These are phyloP conservation scores for Promerops cafer DNA, from an alignment of 2,113 vertebrate species.

Conservation along the genomic window DNA sequence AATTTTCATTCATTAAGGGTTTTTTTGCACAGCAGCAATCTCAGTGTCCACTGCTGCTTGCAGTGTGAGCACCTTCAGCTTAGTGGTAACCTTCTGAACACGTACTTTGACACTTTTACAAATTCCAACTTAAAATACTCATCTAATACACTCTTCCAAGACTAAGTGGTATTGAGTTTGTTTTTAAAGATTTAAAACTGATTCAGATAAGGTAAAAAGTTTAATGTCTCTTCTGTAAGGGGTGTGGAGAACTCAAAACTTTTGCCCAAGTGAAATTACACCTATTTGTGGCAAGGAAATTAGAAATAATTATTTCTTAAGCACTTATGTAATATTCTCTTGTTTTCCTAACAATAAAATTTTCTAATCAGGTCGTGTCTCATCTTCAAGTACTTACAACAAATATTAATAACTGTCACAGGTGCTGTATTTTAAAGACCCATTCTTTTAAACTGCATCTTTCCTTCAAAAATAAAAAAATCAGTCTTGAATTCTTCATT, in stretches of 20 bases:
- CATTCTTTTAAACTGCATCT: not conserved
- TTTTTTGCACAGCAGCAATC: not conserved
- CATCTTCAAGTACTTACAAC: not conserved
- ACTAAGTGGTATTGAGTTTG: not conserved
- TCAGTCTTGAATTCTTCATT: not conserved
- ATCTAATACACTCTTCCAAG: not conserved
- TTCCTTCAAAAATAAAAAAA: not conserved
- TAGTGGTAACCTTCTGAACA: not conserved
- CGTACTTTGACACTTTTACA: rapidly evolving
- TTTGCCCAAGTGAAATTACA: not conserved
- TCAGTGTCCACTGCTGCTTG: not conserved
- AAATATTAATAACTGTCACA: not conserved
- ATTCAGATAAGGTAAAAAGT: not conserved
- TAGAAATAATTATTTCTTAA: not conserved
- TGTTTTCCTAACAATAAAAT: not conserved
- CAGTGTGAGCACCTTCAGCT: not conserved
- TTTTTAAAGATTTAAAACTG: not conserved
- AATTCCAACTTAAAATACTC: not conserved
- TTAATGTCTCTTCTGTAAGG: not conserved
- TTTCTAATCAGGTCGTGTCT: not conserved
- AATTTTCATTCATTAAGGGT: not conserved
- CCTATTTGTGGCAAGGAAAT: not conserved
- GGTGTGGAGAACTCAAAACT: not conserved
- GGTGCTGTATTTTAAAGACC: not conserved
- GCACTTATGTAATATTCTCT: not conserved